A percentile compares a stretch with the other conserved stretches of the same genome.
These are phyloP conservation scores for Corvus hawaiiensis DNA, from an alignment of 2,113 vertebrate genomes.

Conservation along the genomic window DNA sequence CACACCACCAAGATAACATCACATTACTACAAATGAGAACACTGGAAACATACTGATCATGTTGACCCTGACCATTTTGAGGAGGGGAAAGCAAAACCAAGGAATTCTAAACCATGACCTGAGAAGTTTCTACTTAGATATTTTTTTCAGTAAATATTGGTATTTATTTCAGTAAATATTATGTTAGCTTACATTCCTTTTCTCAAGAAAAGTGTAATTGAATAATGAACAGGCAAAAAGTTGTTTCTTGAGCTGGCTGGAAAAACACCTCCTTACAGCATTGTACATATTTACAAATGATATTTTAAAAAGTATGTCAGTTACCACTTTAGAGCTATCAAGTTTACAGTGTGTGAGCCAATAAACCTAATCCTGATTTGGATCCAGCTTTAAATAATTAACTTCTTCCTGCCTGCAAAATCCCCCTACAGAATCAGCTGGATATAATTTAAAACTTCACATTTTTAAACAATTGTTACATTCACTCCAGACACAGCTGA, in stretches of 20 bases:
- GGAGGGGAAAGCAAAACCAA: background rate
- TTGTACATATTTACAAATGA: background rate
- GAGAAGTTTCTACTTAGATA: background rate
- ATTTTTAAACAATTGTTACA: background rate
- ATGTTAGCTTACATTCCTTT: background rate
- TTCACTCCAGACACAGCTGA: background rate
- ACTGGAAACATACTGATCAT: background rate
- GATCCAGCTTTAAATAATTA: background rate
- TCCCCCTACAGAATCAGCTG: background rate
- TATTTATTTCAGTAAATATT: background rate
- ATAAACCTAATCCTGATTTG: background rate
- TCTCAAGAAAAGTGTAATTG: background rate
- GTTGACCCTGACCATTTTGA: background rate
- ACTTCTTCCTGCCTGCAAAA: slow-evolving; percentile 19
- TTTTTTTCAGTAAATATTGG: background rate
- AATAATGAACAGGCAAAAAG: background rate
- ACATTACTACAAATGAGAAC: background rate
- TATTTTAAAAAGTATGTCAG: background rate
- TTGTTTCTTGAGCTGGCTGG: background rate
- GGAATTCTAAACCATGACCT: background rate
- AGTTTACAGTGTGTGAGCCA: background rate
- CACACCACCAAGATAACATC: background rate
- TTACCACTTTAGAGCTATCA: background rate
- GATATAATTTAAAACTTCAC: background rate
- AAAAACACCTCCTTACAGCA: background rate